Conservation (phyloP, 2,888 invertebrate species). For the Tetheella fluctuosa region DNA sequence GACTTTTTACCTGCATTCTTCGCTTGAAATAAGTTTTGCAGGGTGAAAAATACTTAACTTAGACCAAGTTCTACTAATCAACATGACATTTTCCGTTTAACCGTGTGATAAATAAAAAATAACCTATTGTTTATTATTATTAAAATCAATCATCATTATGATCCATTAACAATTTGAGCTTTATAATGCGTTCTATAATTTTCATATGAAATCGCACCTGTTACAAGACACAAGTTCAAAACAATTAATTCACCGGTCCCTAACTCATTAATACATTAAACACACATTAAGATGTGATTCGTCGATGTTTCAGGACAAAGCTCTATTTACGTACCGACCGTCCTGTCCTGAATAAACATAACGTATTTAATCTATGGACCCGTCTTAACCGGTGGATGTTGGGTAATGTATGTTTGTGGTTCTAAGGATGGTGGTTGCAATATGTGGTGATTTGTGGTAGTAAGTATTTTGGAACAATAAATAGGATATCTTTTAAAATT, state of each 20-base stretch:
- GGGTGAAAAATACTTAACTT: too few relatives aligned
- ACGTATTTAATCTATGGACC: constrained; percentile 7
- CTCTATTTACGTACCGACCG: constrained; percentile 48
- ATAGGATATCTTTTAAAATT: not conserved
- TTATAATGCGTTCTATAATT: too few relatives aligned
- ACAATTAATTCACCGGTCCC: constrained; percentile 32
- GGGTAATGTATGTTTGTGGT: not conserved
- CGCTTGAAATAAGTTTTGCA: too few relatives aligned
- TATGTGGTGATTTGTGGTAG: not conserved
- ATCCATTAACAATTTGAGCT: too few relatives aligned
- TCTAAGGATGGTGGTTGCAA: not conserved
- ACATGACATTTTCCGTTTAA: too few relatives aligned
- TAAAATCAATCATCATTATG: too few relatives aligned
- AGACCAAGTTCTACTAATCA: too few relatives aligned
- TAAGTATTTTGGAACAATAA: too few relatives aligned
- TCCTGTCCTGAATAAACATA: constrained; percentile 61
- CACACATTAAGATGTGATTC: constrained; percentile 64
- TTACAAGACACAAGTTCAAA: constrained; percentile 10
- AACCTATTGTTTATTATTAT: too few relatives aligned
- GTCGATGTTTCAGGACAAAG: constrained; percentile 40
- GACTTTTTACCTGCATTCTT: too few relatives aligned
- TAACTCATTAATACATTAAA: constrained; percentile 72
- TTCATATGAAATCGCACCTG: not conserved
- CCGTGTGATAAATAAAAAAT: too few relatives aligned
- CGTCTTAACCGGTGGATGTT: not conserved